phyloP scores from a whole-genome alignment of 1,140 invertebrate genomes.

The Brachionus rubens region DNA sequence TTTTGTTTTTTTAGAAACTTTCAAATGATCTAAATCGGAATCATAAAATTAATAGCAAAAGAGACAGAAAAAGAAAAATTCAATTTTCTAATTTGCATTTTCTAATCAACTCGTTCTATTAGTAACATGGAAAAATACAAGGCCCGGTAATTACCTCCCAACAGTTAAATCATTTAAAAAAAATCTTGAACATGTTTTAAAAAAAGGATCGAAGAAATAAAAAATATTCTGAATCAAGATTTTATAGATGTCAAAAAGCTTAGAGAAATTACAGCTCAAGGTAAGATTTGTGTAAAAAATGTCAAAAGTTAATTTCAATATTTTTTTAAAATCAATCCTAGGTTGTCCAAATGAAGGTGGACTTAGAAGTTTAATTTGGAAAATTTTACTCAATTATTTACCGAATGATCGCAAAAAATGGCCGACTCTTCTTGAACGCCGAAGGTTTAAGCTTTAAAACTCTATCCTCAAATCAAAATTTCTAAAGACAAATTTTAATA shows the following conservation, averaged over 20 bases:
- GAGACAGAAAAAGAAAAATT: too few relatives aligned
- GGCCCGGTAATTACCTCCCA: background rate
- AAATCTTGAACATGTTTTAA: background rate
- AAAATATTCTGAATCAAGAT: conserved; percentile 19
- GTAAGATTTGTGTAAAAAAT: background rate
- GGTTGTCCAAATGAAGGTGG: conserved; percentile 43
- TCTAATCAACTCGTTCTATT: background rate
- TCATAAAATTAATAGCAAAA: too few relatives aligned
- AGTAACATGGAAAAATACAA: conserved; percentile 40
- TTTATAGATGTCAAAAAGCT: conserved; percentile 33
- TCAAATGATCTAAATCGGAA: too few relatives aligned
- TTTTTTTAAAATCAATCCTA: background rate
- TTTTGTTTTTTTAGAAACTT: too few relatives aligned
- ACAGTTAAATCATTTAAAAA: background rate
- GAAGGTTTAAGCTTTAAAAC: background rate
- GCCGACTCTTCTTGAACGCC: background rate
- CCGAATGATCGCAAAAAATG: conserved; percentile 4
- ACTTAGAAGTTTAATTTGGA: conserved; percentile 45
- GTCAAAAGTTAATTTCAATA: background rate
- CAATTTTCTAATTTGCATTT: background rate
- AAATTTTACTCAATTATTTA: conserved; percentile 39
- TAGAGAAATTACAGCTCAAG: background rate
- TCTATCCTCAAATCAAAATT: background rate
- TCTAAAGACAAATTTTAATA: too few relatives aligned
- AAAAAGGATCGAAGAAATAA: conserved; percentile 28